These are phyloP conservation scores for Trididemnum miniatum DNA, from an alignment of 23 tunicate species.

Conservation along the genomic window DNA sequence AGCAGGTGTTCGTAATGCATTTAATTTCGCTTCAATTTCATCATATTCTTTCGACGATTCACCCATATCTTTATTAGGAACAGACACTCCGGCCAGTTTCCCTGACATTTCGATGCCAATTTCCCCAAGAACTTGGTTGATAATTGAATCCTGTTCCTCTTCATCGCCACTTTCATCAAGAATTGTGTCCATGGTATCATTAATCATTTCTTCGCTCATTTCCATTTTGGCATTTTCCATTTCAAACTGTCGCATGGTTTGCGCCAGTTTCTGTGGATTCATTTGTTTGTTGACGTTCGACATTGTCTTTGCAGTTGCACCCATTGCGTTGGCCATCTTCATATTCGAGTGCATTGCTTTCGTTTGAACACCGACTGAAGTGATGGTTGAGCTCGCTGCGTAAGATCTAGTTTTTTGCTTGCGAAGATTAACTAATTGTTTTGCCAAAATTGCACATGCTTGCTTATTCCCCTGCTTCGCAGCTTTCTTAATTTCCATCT, in stretches of 20 bases:
- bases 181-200: slow-evolving; percentile 83
- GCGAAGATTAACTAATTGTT: slow-evolving; percentile 83
- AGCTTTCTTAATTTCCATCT: slow-evolving; percentile 95
- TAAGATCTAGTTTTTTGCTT: slow-evolving; percentile 89
- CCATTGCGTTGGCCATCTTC: slow-evolving; percentile 99
- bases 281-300: slow-evolving; percentile 83
- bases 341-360: slow-evolving; percentile 95
- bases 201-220: slow-evolving; percentile 97
- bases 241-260: slow-evolving; percentile 94
- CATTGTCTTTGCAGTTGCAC: slow-evolving; percentile 95
- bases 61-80: slow-evolving; percentile 37
- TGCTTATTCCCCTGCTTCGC: slow-evolving; percentile 95
- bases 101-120: slow-evolving; percentile 92
- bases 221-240: slow-evolving; percentile 86
- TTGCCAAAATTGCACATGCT: slow-evolving; percentile 89
- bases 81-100: slow-evolving; percentile 55
- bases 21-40: slow-evolving; percentile 73
- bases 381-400: slow-evolving; percentile 78
- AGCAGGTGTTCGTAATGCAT: slow-evolving; percentile 55
- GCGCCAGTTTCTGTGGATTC: slow-evolving; percentile 90
- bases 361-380: slow-evolving; percentile 80
- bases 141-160: slow-evolving; percentile 91
- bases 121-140: slow-evolving; percentile 93
- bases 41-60: slow-evolving; percentile 41
- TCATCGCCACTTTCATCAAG: slow-evolving; percentile 93